Evolutionary conservation across 1,140 invertebrate species (phyloP), one percentile per base, ranked within the genome.

Genomic region (Antheraea pernyi): DNA sequence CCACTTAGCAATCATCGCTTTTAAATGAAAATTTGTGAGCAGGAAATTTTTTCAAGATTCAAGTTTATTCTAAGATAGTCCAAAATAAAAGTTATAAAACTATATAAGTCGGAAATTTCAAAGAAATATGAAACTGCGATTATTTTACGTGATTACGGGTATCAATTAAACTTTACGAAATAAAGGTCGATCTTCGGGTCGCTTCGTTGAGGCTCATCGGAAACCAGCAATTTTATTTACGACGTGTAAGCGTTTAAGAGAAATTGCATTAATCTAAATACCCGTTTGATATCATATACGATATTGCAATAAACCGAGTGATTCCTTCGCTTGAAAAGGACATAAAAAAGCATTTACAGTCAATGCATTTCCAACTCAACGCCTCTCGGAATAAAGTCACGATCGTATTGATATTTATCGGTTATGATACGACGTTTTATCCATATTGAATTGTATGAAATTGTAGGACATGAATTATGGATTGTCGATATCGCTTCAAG

Each of bases 381-480:
- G 18, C 19, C 13, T 8, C 8, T 65, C 19, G 63, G 42, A 58
- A 83, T 87, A 87, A 78, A 81, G 85, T 77, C 66, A 79, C 59
- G 76, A 81, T 78, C 89, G 73, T 77, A 69, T 63, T 80, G 77
- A 71, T 72, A 69, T 69, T 66, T 68, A 30, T 30, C 60, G 61
- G 36, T 64, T 65, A 69, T 74, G 71, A 80, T 87, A 82, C 73
- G 79, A 70, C 73, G 66, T 69, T 83, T 70, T 39, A 22, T 64
- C 73, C 73, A 71, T 65, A 73, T 76, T 67, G 78, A 82, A 81
- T 84, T 82, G 83, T 92, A 91, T 92, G 82, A 91, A 90, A 91
- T 92, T 92, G 88, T 90, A 86, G 84, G 85, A 91, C 90, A 92
- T 92, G 90, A 92, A 92, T 92, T 92, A 92, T 92, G 88, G 88